These are phyloP conservation scores for Rhinophrynus dorsalis DNA, from an alignment of 2,797 vertebrate species.

Conservation along the genomic window DNA sequence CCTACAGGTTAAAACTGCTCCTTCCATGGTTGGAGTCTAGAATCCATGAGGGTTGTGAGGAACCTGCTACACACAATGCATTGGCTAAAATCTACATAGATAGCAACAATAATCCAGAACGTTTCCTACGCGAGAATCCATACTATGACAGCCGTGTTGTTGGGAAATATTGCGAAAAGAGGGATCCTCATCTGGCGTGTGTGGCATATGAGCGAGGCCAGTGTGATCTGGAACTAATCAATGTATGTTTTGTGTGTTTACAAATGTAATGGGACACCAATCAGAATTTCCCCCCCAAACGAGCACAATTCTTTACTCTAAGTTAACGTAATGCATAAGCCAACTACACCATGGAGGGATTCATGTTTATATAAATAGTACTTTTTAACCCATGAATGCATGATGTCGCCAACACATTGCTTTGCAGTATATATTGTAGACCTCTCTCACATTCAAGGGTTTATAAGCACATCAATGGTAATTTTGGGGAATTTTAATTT, in stretches of 20 bases:
- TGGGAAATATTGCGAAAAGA: conserved; percentile 97
- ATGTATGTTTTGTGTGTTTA: conserved; percentile 71
- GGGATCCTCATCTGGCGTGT: conserved; percentile 97
- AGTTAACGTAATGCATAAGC: too few species aligned
- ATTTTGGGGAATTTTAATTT: too few species aligned
- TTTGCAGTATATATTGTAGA: too few species aligned
- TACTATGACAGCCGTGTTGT: conserved; percentile 96
- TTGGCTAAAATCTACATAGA: conserved; percentile 98
- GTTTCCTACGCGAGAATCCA: conserved; percentile 95
- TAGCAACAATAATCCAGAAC: conserved; percentile 97
- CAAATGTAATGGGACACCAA: too few species aligned
- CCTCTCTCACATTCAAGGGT: too few species aligned
- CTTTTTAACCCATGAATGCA: too few species aligned
- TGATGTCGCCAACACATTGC: too few species aligned
- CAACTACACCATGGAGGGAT: too few species aligned
- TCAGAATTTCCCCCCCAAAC: too few species aligned
- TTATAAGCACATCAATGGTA: too few species aligned
- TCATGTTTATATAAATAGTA: too few species aligned
- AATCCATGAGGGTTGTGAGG: conserved; percentile 96
- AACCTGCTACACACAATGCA: conserved; percentile 96
- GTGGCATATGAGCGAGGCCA: conserved; percentile 96
- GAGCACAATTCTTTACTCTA: too few species aligned
- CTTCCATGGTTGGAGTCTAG: conserved; percentile 96
- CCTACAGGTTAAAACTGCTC: conserved; percentile 87
- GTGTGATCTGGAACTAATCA: conserved; percentile 95